A percentile compares a stretch with the other conserved stretches of the same genome.
Conservation (phyloP, 2,113 vertebrate species). For the Thoracochromis brauschi region DNA sequence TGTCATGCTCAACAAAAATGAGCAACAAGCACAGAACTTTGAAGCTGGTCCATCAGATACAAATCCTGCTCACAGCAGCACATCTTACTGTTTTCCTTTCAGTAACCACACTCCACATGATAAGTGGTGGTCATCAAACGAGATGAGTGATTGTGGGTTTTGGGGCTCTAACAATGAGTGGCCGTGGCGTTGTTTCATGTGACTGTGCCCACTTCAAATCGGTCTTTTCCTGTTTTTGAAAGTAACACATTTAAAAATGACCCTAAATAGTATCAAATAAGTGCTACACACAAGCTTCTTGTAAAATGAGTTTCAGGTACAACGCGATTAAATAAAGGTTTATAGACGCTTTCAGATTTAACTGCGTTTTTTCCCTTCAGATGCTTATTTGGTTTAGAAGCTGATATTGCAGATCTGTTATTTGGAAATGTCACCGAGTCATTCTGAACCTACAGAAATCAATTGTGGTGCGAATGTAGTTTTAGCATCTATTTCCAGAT, state of each 20-base stretch:
- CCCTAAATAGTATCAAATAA: background rate
- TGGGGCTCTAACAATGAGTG: background rate
- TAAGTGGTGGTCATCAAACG: background rate
- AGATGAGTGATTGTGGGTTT: background rate
- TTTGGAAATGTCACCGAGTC: background rate
- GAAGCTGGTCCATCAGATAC: background rate
- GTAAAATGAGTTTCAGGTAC: background rate
- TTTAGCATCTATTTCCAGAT: background rate
- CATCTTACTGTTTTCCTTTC: rapidly evolving
- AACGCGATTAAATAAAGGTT: background rate
- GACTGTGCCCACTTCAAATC: rapidly evolving
- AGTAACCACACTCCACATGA: background rate
- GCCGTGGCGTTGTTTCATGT: rapidly evolving
- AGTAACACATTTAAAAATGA: background rate
- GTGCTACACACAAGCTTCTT: rapidly evolving
- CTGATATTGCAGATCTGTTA: background rate
- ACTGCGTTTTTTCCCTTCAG: background rate
- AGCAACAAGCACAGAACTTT: background rate
- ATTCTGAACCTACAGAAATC: background rate
- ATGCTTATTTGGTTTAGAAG: background rate
- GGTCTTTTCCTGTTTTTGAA: background rate
- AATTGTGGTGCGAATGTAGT: rapidly evolving
- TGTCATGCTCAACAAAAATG: background rate
- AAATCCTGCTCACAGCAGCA: background rate
- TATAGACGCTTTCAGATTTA: background rate